These are phyloP conservation scores for Pyralis farinalis DNA, from an alignment of 2,888 invertebrate species.

Conservation along the genomic window DNA sequence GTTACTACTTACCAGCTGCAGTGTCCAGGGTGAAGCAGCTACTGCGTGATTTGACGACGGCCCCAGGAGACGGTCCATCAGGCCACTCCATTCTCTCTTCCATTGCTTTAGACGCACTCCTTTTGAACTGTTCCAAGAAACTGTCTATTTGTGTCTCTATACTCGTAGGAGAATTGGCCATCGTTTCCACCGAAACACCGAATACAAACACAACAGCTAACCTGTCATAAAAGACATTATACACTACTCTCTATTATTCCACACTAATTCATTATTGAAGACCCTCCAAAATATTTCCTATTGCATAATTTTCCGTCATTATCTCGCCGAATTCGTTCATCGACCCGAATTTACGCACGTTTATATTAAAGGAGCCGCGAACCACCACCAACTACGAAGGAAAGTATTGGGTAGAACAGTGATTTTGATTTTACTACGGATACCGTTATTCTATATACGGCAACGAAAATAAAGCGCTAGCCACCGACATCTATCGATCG, in stretches of 20 bases:
- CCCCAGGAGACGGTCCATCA: conserved; percentile 64
- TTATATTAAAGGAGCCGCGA: conserved; percentile 59
- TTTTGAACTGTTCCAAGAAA: conserved; percentile 90
- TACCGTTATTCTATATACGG: conserved; percentile 66
- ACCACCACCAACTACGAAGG: conserved; percentile 52
- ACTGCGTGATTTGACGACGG: conserved; percentile 72
- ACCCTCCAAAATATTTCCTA: conserved; percentile 27
- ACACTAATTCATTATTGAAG: conserved; percentile 23
- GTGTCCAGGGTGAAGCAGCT: conserved; percentile 72
- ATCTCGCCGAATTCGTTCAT: conserved; percentile 50
- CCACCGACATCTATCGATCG: conserved; percentile 80
- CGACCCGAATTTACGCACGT: conserved; percentile 47
- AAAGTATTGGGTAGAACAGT: conserved; percentile 54
- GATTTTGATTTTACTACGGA: conserved; percentile 72
- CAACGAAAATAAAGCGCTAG: conserved; percentile 76
- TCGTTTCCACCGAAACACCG: conserved; percentile 76
- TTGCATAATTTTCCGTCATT: conserved; percentile 45
- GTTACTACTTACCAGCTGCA: conserved; percentile 55
- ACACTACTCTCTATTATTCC: conserved; percentile 29
- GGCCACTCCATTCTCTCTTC: conserved; percentile 82
- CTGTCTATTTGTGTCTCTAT: conserved; percentile 92
- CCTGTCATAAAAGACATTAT: conserved; percentile 50
- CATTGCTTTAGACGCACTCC: conserved; percentile 89
- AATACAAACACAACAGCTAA: conserved; percentile 70
- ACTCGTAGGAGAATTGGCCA: conserved; percentile 85